These are phyloP conservation scores for Drosophila infuscata DNA, from an alignment of 2,888 invertebrate species.

Conservation along the genomic window DNA sequence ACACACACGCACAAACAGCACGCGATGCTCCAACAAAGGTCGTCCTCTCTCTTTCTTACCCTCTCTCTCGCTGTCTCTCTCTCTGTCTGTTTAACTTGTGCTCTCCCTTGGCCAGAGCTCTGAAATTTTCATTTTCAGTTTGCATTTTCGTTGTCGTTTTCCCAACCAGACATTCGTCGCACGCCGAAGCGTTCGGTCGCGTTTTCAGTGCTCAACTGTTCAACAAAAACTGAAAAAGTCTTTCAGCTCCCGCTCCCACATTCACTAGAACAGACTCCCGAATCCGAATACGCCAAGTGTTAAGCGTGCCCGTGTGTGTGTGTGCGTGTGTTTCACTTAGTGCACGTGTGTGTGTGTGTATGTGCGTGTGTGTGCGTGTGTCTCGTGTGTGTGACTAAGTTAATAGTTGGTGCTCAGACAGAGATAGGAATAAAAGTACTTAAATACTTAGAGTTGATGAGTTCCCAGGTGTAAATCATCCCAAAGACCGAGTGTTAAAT, in stretches of 20 bases:
- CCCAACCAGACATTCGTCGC: slow-evolving; percentile 74
- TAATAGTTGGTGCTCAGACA: slow-evolving; percentile 41
- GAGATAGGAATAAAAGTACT: slow-evolving; percentile 22
- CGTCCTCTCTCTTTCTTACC: slow-evolving; percentile 40
- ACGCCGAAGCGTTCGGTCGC: slow-evolving; percentile 73
- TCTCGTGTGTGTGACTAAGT: slow-evolving; percentile 53
- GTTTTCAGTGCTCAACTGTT: slow-evolving; percentile 35
- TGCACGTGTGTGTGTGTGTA: slow-evolving; percentile 5
- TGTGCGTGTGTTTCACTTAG: slow-evolving; percentile 25
- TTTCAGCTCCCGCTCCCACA: slow-evolving; percentile 27
- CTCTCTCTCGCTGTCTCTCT: slow-evolving; percentile 7
- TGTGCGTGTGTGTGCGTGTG: slow-evolving; percentile 20
- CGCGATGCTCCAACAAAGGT: slow-evolving; percentile 54
- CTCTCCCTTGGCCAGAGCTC: slow-evolving; percentile 17
- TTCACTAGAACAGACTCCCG: slow-evolving; percentile 24
- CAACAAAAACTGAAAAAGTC: slow-evolving; percentile 8
- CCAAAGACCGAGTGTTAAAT: slow-evolving; percentile 21
- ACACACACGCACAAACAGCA: slow-evolving; percentile 9
- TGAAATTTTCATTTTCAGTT: slow-evolving; percentile 68
- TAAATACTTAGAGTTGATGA: slow-evolving; percentile 28
- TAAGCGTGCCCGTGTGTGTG: slow-evolving; percentile 23
- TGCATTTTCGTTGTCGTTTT: slow-evolving; percentile 69
- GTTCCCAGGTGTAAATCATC: slow-evolving; percentile 41
- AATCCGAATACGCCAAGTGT: slow-evolving; percentile 38
- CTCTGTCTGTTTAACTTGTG: slow-evolving; percentile 17